These are phyloP conservation scores for Lepidocyrtoides sp. DNA, from an alignment of 2,888 invertebrate genomes.

Conservation along the genomic window DNA sequence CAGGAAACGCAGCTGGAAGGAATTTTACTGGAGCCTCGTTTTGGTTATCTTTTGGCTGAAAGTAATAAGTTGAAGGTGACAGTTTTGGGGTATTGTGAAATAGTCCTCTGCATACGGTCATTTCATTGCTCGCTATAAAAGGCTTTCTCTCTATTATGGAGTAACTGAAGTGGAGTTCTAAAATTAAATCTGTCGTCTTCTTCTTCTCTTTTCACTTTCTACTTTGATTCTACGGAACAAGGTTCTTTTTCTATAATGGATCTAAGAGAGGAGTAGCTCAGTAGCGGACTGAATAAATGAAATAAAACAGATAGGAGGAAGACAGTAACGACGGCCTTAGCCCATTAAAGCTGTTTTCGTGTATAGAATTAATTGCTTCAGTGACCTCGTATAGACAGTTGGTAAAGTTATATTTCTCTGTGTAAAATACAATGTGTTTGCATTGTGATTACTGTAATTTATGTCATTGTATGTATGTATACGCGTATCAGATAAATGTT, in stretches of 20 bases:
- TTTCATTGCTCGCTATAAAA: slow-evolving; percentile 10
- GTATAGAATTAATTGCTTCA: slow-evolving; percentile 19
- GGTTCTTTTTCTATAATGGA: not conserved
- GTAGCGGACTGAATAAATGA: not conserved
- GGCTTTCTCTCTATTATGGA: not conserved
- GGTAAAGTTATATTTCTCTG: not conserved
- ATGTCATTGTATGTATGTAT: not conserved
- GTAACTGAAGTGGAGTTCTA: not conserved
- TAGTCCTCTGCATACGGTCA: not conserved
- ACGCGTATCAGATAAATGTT: no score
- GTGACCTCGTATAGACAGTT: not conserved
- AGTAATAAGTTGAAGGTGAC: slow-evolving; percentile 37
- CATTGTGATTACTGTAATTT: not conserved
- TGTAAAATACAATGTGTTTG: not conserved
- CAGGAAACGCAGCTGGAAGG: not conserved
- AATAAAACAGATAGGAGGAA: not conserved
- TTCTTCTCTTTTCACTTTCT: not conserved
- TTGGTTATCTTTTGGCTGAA: not conserved
- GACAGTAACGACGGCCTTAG: not conserved
- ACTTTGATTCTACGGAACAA: not conserved
- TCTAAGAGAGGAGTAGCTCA: not conserved
- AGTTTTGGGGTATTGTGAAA: slow-evolving; percentile 6
- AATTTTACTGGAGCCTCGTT: not conserved
- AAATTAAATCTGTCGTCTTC: slow-evolving; percentile 48
- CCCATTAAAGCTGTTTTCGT: not conserved